These are phyloP conservation scores for Yponomeuta sedellus DNA, from an alignment of 2,888 invertebrate species.

Conservation along the genomic window DNA sequence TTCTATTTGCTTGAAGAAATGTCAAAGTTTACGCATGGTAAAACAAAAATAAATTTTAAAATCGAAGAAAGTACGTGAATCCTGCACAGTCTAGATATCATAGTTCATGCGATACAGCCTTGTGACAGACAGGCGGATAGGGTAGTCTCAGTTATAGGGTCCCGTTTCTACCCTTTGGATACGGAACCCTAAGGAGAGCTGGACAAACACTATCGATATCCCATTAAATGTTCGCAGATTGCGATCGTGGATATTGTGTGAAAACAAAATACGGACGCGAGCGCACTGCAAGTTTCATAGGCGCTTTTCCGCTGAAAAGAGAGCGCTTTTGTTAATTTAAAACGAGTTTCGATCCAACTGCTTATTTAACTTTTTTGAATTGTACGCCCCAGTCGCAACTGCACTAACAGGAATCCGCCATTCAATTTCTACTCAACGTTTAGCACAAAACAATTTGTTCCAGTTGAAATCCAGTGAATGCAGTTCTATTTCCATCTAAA, in stretches of 20 bases:
- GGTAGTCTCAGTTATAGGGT: too few species aligned
- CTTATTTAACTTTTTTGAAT: constrained; percentile 10
- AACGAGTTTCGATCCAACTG: constrained; percentile 39
- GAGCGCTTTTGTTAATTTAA: constrained; percentile 62
- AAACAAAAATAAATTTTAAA: too few species aligned
- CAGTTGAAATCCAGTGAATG: not conserved
- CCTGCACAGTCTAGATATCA: too few species aligned
- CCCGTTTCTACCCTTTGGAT: too few species aligned
- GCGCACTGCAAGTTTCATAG: constrained; percentile 60
- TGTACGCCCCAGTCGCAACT: not conserved
- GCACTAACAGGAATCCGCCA: not conserved
- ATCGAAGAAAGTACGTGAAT: too few species aligned
- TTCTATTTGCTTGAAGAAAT: too few species aligned
- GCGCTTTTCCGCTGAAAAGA: constrained; percentile 37
- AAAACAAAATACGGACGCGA: constrained; percentile 55
- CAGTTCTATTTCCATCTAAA: not conserved
- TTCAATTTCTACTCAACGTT: not conserved
- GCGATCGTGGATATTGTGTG: constrained; percentile 55
- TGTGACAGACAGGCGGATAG: too few species aligned
- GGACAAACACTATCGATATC: constrained; percentile 18
- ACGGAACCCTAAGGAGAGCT: too few species aligned
- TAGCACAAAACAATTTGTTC: not conserved
- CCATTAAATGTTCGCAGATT: constrained; percentile 33
- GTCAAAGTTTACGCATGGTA: too few species aligned
- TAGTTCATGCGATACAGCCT: too few species aligned